A percentile compares a stretch with the other conserved stretches of the same genome.
phyloP scores from a whole-genome alignment of 2,113 vertebrate species.

The Cynocephalus volans region DNA sequence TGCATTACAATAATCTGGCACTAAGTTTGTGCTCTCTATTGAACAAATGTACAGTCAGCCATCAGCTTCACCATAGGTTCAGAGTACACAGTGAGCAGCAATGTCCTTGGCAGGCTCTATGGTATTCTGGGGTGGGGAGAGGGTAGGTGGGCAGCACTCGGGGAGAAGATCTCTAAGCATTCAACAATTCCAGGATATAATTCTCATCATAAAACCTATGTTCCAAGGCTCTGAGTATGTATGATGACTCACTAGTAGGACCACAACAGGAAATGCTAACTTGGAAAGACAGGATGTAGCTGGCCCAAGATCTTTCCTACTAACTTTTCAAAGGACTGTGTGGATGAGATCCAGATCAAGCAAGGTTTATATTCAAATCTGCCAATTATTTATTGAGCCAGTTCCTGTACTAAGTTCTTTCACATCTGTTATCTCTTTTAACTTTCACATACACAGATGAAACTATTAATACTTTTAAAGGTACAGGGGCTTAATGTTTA shows the following conservation, averaged over 20 bases:
- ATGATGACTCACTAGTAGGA: background rate
- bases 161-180: background rate
- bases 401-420: background rate
- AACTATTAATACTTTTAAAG: conserved; percentile 29
- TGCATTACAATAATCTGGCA: background rate
- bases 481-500: background rate
- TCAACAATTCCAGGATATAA: background rate
- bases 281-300: background rate
- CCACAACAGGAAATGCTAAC: background rate
- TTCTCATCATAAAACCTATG: background rate
- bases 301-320: background rate
- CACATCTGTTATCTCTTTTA: background rate
- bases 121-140: background rate
- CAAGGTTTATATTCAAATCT: background rate
- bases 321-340: background rate
- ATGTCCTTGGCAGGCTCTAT: background rate
- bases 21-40: background rate
- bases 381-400: background rate
- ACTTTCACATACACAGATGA: background rate
- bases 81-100: background rate
- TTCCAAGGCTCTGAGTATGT: background rate
- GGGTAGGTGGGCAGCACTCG: too few relatives aligned
- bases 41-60: background rate
- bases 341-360: background rate
- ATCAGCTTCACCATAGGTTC: background rate